Percentiles rank a stretch among this genome's conserved stretches.
Conservation (phyloP, 2,888 invertebrate genomes). For the Erannis defoliaria region DNA sequence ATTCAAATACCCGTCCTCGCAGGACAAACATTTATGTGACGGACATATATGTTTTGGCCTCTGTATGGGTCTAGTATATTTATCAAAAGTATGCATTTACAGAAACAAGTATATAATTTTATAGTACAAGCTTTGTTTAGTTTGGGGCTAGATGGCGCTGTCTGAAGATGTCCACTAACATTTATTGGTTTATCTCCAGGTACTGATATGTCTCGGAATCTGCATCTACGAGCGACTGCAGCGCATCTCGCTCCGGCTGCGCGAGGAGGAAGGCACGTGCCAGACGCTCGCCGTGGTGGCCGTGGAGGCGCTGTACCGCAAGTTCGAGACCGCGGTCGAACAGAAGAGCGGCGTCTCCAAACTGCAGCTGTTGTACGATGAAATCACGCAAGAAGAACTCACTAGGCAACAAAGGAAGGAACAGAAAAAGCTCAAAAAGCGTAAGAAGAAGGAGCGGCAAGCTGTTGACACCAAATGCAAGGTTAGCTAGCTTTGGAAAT, state of each 20-base stretch:
- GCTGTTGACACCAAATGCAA: slow-evolving; percentile 79
- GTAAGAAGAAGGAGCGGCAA: slow-evolving; percentile 89
- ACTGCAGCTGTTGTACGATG: slow-evolving; percentile 94
- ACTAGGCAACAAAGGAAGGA: slow-evolving; percentile 94
- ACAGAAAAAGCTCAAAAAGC: slow-evolving; percentile 92
- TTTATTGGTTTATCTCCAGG: too few species aligned
- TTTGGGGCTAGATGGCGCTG: too few species aligned
- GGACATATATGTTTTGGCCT: too few species aligned
- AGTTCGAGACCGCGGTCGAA: slow-evolving; percentile 96
- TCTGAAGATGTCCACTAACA: too few species aligned
- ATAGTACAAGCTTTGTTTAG: too few species aligned
- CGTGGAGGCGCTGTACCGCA: slow-evolving; percentile 94
- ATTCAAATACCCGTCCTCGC: too few species aligned
- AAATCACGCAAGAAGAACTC: slow-evolving; percentile 94
- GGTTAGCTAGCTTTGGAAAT: slow-evolving; percentile 59
- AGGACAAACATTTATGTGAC: too few species aligned
- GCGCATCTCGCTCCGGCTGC: slow-evolving; percentile 93
- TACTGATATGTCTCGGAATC: slow-evolving; percentile 97
- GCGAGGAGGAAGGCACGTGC: slow-evolving; percentile 97
- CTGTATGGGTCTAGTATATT: too few species aligned
- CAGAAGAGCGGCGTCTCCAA: slow-evolving; percentile 95
- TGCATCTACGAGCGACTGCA: slow-evolving; percentile 96
- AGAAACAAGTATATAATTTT: too few species aligned
- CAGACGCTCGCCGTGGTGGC: slow-evolving; percentile 96
- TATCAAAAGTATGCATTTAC: too few species aligned